A percentile compares a stretch with the other conserved stretches of the same genome.
Conservation (phyloP, 2,888 invertebrate species). For the Cistogaster globosa region DNA sequence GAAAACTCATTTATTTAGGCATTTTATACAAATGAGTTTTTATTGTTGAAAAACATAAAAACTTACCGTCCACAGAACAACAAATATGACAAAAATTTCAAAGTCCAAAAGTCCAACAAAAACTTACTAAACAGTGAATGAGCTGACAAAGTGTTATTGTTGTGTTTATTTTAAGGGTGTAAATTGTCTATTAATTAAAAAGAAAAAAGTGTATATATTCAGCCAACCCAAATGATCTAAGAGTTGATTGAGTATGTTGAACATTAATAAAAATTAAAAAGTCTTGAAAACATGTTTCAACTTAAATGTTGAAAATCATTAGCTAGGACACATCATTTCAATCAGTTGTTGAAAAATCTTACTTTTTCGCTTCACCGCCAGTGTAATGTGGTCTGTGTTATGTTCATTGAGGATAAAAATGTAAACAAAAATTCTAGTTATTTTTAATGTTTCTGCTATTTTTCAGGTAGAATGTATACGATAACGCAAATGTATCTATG, state of each 20-base stretch:
- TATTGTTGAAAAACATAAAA: neutral
- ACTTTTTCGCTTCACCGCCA: too few relatives aligned
- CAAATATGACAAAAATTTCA: constrained; percentile 36
- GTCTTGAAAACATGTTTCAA: neutral
- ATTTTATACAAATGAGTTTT: constrained; percentile 50
- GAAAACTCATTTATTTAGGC: constrained; percentile 54
- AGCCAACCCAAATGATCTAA: neutral
- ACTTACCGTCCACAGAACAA: neutral
- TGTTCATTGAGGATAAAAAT: too few relatives aligned
- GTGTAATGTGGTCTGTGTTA: too few relatives aligned
- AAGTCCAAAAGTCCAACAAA: constrained; percentile 44
- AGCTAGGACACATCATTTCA: too few relatives aligned
- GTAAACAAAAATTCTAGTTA: too few relatives aligned
- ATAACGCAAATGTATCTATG: too few relatives aligned
- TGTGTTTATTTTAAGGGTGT: constrained; percentile 55
- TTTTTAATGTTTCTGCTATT: too few relatives aligned
- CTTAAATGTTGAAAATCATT: too few relatives aligned
- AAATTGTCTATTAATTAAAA: constrained; percentile 61
- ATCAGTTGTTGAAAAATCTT: too few relatives aligned
- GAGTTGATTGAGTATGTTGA: too few relatives aligned
- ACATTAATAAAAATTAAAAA: too few relatives aligned
- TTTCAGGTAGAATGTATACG: too few relatives aligned
- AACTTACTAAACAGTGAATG: constrained; percentile 57
- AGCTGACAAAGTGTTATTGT: constrained; percentile 63
- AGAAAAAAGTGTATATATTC: neutral